A percentile compares a stretch with the other conserved stretches of the same genome.
These are phyloP conservation scores for Archivesica marissinica DNA, from an alignment of 1,140 invertebrate genomes.

Conservation along the genomic window DNA sequence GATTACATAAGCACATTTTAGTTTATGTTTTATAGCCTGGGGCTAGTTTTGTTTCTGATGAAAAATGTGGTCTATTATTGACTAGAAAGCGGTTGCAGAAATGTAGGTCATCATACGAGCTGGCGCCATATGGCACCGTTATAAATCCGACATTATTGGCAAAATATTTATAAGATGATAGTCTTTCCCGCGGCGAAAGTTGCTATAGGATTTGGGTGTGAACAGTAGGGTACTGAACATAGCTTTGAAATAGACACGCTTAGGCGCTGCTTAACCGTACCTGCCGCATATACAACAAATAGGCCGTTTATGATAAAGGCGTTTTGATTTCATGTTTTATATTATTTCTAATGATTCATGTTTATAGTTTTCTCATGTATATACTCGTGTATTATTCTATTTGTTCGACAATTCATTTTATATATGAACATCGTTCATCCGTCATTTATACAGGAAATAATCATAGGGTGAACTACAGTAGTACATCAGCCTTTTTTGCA, in stretches of 20 bases:
- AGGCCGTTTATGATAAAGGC: not conserved
- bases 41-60: no score
- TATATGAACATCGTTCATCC: no score
- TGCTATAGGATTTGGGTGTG: not conserved
- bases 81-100: not conserved
- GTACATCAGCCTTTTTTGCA: no score
- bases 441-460: no score
- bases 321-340: not conserved
- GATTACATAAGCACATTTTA: no score
- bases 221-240: not conserved
- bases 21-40: no score
- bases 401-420: no score
- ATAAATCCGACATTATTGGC: conserved; percentile 33
- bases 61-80: no score
- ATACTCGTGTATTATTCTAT: no score
- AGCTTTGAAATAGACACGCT: not conserved
- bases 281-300: not conserved
- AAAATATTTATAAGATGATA: conserved; percentile 31
- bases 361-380: no score
- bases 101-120: not conserved
- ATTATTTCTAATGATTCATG: no score
- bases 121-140: conserved; percentile 36
- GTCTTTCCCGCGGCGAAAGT: not conserved
- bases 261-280: not conserved
- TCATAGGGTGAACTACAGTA: no score